Evolutionary conservation across 2,113 vertebrate species (phyloP), one percentile per base, ranked within the genome.

Genomic region (Blennius ocellaris): DNA sequence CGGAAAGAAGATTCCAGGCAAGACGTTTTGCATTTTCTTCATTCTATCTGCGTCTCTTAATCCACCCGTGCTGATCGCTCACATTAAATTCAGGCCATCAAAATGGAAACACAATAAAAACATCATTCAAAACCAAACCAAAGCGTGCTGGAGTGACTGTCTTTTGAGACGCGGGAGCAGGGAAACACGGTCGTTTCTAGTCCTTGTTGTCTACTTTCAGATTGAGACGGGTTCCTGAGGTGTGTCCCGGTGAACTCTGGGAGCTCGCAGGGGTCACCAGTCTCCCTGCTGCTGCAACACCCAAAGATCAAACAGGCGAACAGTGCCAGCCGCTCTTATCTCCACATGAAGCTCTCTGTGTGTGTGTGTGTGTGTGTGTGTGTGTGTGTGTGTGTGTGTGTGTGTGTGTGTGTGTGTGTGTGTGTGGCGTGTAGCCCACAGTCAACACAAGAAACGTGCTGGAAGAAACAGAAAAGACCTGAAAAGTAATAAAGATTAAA

Each of bases 241-340:
- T 37, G 9, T 39, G 48, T 47, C 45, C 17, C 11, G 45, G 2
- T n/a, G 6, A 41, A 44, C 64, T 50, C 6, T n/a, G 1, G 37
- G 55, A 47, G 21, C 21, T 30, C 21, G 21, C 21, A 30, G 21
- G 21, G 21, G 2, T 44, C 5, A 16, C 15, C 6, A 44, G 79
- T 50, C 44, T 30, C 47, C 41, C 66, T 50, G 10, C 68, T 55
- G 76, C 12, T 70, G 15, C 44, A 14, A 52, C 74, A 47, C 45
- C 41, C 14, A 51, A 6, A 40, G 82, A 87, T 84, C 82, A 85
- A 78, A 78, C 59, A 4, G 52, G 39, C 6, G 17, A 54, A 65
- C 82, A 75, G 79, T 69, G 61, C 76, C 73, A 59, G 10, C 8
- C 69, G 52, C 72, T 79, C 73, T 87, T 76, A 87, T 82, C 85